phyloP scores from a whole-genome alignment of 2,888 invertebrate genomes.

The Chamaedrilus cognettii region DNA sequence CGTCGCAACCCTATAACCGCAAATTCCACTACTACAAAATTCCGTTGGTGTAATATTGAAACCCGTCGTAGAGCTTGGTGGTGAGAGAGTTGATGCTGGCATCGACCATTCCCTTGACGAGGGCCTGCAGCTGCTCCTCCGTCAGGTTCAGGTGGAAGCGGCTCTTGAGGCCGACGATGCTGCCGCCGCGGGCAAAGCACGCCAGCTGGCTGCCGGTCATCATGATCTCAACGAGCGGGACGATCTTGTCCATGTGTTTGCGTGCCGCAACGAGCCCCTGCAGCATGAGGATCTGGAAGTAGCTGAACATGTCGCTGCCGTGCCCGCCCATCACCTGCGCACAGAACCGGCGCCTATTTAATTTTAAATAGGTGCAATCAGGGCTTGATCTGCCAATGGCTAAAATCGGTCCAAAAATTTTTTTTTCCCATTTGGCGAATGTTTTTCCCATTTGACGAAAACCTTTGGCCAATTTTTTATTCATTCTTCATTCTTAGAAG shows the following conservation, averaged over 20 bases:
- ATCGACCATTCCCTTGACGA: constrained; percentile 92
- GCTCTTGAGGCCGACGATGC: constrained; percentile 87
- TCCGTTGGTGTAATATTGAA: constrained; percentile 98
- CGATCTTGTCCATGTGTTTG: constrained; percentile 97
- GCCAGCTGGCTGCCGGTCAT: constrained; percentile 90
- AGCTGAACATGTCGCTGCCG: constrained; percentile 94
- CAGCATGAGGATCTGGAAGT: constrained; percentile 95
- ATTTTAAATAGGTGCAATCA: too few relatives aligned
- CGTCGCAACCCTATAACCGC: too few relatives aligned
- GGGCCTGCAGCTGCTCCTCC: constrained; percentile 88
- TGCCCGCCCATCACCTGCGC: constrained; percentile 88
- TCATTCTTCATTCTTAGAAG: too few relatives aligned
- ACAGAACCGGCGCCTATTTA: too few relatives aligned
- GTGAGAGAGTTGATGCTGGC: constrained; percentile 94
- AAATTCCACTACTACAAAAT: too few relatives aligned
- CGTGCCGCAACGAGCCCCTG: constrained; percentile 95
- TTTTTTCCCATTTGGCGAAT: too few relatives aligned
- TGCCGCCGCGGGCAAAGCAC: constrained; percentile 91
- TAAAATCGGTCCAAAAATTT: too few relatives aligned
- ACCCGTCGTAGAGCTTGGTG: constrained; percentile 97
- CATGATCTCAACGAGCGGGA: constrained; percentile 97
- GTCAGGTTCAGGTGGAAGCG: constrained; percentile 93
- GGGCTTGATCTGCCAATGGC: too few relatives aligned
- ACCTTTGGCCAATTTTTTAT: too few relatives aligned
- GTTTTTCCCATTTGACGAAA: too few relatives aligned